These are phyloP conservation scores for Pteruthius melanotis DNA, from an alignment of 2,113 vertebrate genomes.

Conservation along the genomic window DNA sequence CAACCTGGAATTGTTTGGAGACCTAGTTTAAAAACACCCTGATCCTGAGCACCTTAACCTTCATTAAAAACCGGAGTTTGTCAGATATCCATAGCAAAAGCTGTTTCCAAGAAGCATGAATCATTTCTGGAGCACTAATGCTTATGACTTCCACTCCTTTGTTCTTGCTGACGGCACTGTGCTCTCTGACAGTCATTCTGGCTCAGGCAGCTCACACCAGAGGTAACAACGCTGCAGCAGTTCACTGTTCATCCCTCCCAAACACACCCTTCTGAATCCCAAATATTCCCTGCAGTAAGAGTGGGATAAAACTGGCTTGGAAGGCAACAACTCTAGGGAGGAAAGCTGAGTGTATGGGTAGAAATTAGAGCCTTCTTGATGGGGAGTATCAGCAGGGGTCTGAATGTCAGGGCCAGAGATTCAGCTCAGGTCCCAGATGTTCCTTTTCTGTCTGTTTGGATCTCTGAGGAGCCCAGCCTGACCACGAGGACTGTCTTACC, in stretches of 20 bases:
- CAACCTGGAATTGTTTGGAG: not conserved
- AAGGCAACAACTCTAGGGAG: not conserved
- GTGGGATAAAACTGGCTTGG: not conserved
- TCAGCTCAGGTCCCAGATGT: not conserved
- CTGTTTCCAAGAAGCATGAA: conserved; percentile 37
- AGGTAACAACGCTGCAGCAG: not conserved
- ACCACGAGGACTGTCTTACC: not conserved
- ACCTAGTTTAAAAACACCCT: not conserved
- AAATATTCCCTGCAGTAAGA: not conserved
- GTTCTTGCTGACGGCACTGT: not conserved
- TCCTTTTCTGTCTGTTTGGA: not conserved
- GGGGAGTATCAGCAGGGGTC: not conserved
- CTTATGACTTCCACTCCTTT: conserved; percentile 20
- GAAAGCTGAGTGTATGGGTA: not conserved
- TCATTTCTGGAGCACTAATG: conserved; percentile 22
- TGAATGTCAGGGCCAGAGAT: not conserved
- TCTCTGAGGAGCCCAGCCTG: not conserved
- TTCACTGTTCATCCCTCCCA: not conserved
- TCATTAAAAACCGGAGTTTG: not conserved
- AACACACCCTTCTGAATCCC: not conserved
- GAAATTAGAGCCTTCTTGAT: not conserved
- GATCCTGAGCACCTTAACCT: not conserved
- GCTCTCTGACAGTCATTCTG: not conserved
- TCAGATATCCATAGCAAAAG: not conserved
- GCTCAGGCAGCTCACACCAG: not conserved